Percentiles rank a stretch among this genome's conserved stretches.
These are phyloP conservation scores for Heliothis subflexa DNA, from an alignment of 1,140 invertebrate genomes.

Conservation along the genomic window DNA sequence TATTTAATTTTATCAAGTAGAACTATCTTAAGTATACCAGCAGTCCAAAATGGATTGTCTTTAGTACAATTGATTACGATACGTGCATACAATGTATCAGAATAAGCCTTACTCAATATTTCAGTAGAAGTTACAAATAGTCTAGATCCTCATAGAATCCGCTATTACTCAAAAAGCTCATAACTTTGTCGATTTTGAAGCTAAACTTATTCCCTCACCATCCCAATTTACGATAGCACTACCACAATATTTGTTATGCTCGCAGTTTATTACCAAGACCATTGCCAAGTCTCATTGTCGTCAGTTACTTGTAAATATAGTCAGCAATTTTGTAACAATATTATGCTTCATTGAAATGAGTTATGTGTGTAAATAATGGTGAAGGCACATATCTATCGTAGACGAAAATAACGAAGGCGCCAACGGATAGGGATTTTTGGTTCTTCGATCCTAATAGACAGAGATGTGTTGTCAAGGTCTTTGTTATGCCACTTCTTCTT, in stretches of 20 bases:
- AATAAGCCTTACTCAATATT: too few relatives aligned
- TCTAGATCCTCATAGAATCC: neutral
- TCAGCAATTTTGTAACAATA: neutral
- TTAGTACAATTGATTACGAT: too few relatives aligned
- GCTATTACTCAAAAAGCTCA: neutral
- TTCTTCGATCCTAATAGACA: too few relatives aligned
- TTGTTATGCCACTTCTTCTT: too few relatives aligned
- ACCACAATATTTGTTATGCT: constrained; percentile 16
- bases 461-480: too few relatives aligned
- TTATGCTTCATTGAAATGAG: constrained; percentile 3
- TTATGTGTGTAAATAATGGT: neutral
- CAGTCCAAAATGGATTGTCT: too few relatives aligned
- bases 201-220: neutral
- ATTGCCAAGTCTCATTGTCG: constrained; percentile 11
- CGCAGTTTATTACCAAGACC: constrained; percentile 5
- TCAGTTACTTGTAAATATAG: constrained; percentile 2
- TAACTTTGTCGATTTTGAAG: neutral
- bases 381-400: too few relatives aligned
- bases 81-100: too few relatives aligned
- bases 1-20: too few relatives aligned
- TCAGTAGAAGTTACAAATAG: neutral
- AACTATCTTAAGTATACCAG: too few relatives aligned
- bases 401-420: too few relatives aligned
- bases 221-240: neutral
- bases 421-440: too few relatives aligned